phyloP scores from a whole-genome alignment of 2,113 vertebrate genomes.

The Cranoglanis bouderius region DNA sequence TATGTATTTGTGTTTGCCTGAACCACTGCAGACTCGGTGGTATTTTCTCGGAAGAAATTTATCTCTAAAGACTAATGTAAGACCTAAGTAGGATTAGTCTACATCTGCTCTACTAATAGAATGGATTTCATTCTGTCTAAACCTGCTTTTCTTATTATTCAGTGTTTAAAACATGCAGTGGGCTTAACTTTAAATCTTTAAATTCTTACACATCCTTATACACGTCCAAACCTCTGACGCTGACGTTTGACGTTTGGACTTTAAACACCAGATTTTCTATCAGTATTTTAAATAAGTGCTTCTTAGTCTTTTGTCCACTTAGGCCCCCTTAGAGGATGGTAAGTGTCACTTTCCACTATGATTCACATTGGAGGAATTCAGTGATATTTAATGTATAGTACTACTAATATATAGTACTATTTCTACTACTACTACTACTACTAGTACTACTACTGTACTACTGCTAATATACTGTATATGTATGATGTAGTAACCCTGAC shows the following conservation, averaged over 20 bases:
- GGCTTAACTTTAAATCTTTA: not conserved
- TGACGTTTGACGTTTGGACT: too few species aligned
- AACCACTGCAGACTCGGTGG: not conserved
- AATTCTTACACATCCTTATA: not conserved
- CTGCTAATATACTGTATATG: not conserved
- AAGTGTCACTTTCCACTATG: not conserved
- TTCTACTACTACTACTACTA: too few species aligned
- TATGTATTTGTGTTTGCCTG: constrained; percentile 14
- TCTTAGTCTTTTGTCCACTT: not conserved
- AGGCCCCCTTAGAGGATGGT: not conserved
- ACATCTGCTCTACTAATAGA: constrained; percentile 24
- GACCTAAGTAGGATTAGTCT: constrained; percentile 36
- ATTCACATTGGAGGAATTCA: not conserved
- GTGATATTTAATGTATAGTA: not conserved
- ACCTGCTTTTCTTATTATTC: not conserved
- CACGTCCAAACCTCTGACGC: too few species aligned
- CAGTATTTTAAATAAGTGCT: not conserved
- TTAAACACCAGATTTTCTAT: not conserved
- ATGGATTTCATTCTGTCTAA: constrained; percentile 3
- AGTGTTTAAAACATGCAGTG: not conserved
- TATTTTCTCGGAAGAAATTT: not conserved
- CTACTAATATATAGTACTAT: too few species aligned
- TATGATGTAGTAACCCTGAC: not conserved
- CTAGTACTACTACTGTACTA: too few species aligned
- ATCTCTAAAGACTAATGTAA: constrained; percentile 29